Base-by-base conservation (phyloP, 2,113 vertebrate genomes). In the Rhinoderma darwinii region DNA sequence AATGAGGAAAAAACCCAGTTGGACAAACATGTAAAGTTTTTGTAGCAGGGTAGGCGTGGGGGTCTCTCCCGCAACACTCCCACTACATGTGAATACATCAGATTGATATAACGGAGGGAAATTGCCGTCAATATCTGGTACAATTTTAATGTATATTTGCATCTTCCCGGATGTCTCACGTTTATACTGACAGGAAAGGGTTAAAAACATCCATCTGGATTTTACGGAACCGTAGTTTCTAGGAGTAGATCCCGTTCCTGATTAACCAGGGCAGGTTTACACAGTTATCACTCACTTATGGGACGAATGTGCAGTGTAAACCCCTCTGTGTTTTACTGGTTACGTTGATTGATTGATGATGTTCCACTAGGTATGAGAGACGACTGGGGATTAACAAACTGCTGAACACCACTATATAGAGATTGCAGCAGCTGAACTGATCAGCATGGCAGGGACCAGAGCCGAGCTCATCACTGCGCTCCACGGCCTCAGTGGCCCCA, bases 381-480 rank as follows among this genome's bases (percentile, higher is more conserved):
- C 79, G 66, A 66, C 79, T 82, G 79, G 79, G 79, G 79, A 82
- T 82, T 82, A 82, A 66, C 56, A 63, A 82, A 82, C 79, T 82
- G 79, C 54, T 30, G 37, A 82, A 82, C 56, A 66, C 54, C 44
- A 63, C 79, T 78, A 35, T 54, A 78, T 54, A 54, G 76, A 32
- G 76, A 78, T 25, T 78, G 50, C 47, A 54, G 76, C 27, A 54
- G 30, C 30, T 35, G 76, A 54, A 54, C 47, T 32, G 44, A 78
- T 50, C 76, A 54, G 76, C 47, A 78, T 78, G 47, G 79, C 79
- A 27, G 39, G 54, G 79, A 54, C 27, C 11, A 25, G 59, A 27
- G 43, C 18, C 14, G 20, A 30, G 59, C 61, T 66, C 27, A 77
- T 47, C 43, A 20, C 74, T 18, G 43, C 15, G 43, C 43, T 47